Base-by-base conservation (phyloP, 2,888 invertebrate genomes). In the Stenichneumon culpator region DNA sequence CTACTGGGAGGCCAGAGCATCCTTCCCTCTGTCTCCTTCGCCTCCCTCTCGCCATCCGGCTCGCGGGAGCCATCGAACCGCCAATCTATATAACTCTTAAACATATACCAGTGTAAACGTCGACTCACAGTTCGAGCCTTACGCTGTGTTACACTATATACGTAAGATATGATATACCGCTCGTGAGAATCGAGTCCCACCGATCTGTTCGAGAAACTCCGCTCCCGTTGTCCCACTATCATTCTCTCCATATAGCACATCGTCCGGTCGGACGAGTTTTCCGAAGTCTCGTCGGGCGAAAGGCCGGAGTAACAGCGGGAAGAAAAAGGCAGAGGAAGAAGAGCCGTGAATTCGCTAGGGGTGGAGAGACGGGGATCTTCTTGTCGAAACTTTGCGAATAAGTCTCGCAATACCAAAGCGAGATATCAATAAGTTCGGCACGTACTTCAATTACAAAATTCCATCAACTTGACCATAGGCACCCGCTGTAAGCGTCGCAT, bases 61-160 rank as follows among this genome's bases (percentile, higher is more conserved):
- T 73, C 80, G 57, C 67, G 67, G 73, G 73, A 73, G 73, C 80
- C 80, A 80, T 80, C 80, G 80, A 80, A 80, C 80, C 50, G 67
- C 32, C 44, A 44, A 36, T 57, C 50, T 60, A 69, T 74, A 47
- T 36, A 19, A 22, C n/a, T 65, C 22, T 44, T 25, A 47, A 9
- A 68, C 25, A 22, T 54, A 68, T n/a, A 67, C 32, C 36, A 11
- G 16, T 68, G 47, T 47, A 68, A 25, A 25, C 68, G 6, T 19
- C 47, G 60, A 47, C 47, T 32, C 50, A 14, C 32, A 57, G 54
- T 14, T 44, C 44, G 14, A 73, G n/a, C 19, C 19, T 52, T 19
- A 73, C 44, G 44, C 44, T 22, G 14, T 44, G 14, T 39, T 39
- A 28, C 28, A 32, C 47, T 14, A 54, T 47, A 52, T 32, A 65